Evolutionary conservation across 37 sponge, comb jelly and placozoan genomes (phyloP), one percentile per base, ranked within the genome.

Genomic region (Dysidea cf. avara): DNA sequence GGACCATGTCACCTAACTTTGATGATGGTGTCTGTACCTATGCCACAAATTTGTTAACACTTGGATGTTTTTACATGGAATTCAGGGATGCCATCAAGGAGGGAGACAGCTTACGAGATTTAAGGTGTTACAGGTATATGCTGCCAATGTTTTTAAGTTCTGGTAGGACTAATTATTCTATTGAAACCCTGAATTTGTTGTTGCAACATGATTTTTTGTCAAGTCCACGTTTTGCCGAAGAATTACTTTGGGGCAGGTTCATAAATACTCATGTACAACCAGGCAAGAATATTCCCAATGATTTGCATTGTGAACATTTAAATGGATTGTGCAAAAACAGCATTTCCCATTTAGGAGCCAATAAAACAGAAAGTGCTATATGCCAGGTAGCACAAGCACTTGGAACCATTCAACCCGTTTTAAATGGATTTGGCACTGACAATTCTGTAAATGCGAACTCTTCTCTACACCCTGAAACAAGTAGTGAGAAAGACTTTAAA

Each of bases 31-130:
- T 79, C 7, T 39, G 37, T n/a, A 60, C 18, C 3, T 79, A 79
- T 48, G 47, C 58, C 12, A 68, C 16, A 31, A 58, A 66, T 24
- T 14, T 68, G 18, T 18, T 78, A 5, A 56, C 40, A 13, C 50
- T 68, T 20, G 70, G 79, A 14, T 46, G 56, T n/a, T 33, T 79
- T 35, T 69, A 69, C 34, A 20, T 69, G 11, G 79, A 79, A 57
- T 79, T 39, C 39, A 31, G 17, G 28, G 79, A 79, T 31, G 62
- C 79, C 36, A 58, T 79, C 1, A 53, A 43, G 37, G 70, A 79
- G 31, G 79, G 79, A 28, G 79, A 78, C 56, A 69, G 79, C 6
- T 16, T 14, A 14, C 56, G 79, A 20, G 48, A 68, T 7, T 21
- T 68, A 6, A 57, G 60, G 28, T 66, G 68, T 26, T 78, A 69